A percentile compares a stretch with the other conserved stretches of the same genome.
These are phyloP conservation scores for Crossaster papposus DNA, from an alignment of 53 echinoderm and acorn worm species.

Conservation along the genomic window DNA sequence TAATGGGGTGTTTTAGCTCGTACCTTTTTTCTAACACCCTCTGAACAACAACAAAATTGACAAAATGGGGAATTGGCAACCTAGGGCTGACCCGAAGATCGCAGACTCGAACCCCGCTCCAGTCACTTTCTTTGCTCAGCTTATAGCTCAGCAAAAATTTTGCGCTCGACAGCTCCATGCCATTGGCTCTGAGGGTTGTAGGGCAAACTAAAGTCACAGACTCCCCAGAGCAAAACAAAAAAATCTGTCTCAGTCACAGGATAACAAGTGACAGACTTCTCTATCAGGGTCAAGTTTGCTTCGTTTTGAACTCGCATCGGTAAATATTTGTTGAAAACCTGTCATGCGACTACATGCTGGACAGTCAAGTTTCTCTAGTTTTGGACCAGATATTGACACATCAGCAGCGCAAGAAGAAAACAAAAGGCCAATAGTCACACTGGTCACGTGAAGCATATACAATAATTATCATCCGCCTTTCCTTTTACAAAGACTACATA, in stretches of 20 bases:
- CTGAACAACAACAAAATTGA: too few relatives aligned
- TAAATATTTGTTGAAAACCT: background rate
- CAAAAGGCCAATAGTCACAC: slow-evolving; percentile 29
- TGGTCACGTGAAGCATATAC: slow-evolving; percentile 12
- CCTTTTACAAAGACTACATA: slow-evolving; percentile 6
- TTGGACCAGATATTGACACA: background rate
- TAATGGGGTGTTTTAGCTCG: too few relatives aligned
- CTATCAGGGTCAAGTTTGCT: background rate
- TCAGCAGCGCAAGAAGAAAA: slow-evolving; percentile 22
- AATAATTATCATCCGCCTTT: slow-evolving; percentile 12
- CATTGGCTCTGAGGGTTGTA: background rate
- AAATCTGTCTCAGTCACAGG: background rate
- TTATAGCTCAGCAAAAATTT: too few relatives aligned
- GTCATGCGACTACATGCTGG: background rate
- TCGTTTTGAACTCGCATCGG: background rate
- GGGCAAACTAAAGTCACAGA: background rate
- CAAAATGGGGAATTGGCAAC: too few relatives aligned
- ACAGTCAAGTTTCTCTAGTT: background rate
- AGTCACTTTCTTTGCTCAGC: too few relatives aligned
- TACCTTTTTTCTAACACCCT: too few relatives aligned
- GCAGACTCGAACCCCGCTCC: too few relatives aligned
- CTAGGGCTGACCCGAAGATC: too few relatives aligned
- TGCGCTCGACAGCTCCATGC: background rate
- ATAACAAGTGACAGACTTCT: background rate
- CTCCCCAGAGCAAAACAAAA: background rate